A percentile compares a stretch with the other conserved stretches of the same genome.
phyloP scores from a whole-genome alignment of 2,113 vertebrate genomes.

The Scytalopus superciliaris region DNA sequence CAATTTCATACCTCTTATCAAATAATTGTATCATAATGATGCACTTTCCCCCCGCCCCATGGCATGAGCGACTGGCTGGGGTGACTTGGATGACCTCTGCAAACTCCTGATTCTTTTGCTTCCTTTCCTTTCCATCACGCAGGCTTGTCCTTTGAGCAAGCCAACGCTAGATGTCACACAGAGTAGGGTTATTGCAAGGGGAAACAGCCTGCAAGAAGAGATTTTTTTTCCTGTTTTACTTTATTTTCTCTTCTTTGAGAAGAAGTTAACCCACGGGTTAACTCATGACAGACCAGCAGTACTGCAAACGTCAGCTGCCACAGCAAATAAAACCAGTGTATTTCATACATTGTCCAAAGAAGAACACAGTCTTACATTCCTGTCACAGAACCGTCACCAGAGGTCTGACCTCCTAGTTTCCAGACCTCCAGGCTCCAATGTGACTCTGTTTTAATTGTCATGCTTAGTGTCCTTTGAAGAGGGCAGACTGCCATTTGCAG shows the following conservation, averaged over 20 bases:
- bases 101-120: background rate
- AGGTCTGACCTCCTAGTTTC: background rate
- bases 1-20: background rate
- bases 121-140: rapidly evolving
- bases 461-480: background rate
- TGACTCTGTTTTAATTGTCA: background rate
- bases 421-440: background rate
- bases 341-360: rapidly evolving
- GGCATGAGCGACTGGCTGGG: background rate
- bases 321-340: rapidly evolving
- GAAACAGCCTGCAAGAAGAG: rapidly evolving
- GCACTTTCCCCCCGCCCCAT: rapidly evolving
- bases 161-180: constrained; percentile 70
- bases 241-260: background rate
- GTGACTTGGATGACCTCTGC: too few relatives aligned
- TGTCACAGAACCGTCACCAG: background rate
- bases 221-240: background rate
- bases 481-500: background rate
- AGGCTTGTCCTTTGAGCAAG: background rate
- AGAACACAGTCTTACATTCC: background rate
- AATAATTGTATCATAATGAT: background rate
- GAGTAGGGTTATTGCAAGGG: background rate
- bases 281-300: background rate
- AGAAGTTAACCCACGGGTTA: background rate
- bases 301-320: rapidly evolving